A percentile compares a stretch with the other conserved stretches of the same genome.
These are phyloP conservation scores for Tridacna gigas DNA, from an alignment of 2,888 invertebrate species.

Conservation along the genomic window DNA sequence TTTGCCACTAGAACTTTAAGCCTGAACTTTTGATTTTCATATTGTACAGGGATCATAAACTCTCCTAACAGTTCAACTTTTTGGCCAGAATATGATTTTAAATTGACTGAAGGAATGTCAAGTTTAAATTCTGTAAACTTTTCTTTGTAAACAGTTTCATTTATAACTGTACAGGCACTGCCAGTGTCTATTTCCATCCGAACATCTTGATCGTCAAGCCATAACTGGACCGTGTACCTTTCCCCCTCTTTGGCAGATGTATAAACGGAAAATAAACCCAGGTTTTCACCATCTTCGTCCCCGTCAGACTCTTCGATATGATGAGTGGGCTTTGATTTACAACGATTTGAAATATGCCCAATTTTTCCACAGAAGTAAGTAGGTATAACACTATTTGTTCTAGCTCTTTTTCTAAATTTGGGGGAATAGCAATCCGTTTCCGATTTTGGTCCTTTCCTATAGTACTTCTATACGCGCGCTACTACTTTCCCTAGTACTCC, in stretches of 20 bases:
- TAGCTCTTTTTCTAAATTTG: no score
- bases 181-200: conserved; percentile 22
- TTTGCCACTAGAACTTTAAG: conserved; percentile 19
- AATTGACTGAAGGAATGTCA: not conserved
- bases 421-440: no score
- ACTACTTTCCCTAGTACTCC: no score
- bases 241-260: not conserved
- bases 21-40: not conserved
- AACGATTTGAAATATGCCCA: conserved; percentile 33
- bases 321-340: conserved; percentile 2
- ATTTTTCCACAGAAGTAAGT: conserved; percentile 32
- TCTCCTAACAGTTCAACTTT: conserved; percentile 6
- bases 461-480: no score
- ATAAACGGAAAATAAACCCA: conserved; percentile 1
- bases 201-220: not conserved
- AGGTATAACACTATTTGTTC: no score
- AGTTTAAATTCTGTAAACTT: not conserved
- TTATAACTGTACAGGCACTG: conserved; percentile 20
- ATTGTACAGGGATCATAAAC: conserved; percentile 4
- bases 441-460: no score
- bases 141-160: conserved; percentile 16
- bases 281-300: not conserved
- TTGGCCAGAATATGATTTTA: conserved; percentile 23
- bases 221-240: not conserved
- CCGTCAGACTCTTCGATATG: conserved; percentile 1